Evolutionary conservation across 2,113 vertebrate species (phyloP).

Genomic region (Crocuta crocuta): DNA sequence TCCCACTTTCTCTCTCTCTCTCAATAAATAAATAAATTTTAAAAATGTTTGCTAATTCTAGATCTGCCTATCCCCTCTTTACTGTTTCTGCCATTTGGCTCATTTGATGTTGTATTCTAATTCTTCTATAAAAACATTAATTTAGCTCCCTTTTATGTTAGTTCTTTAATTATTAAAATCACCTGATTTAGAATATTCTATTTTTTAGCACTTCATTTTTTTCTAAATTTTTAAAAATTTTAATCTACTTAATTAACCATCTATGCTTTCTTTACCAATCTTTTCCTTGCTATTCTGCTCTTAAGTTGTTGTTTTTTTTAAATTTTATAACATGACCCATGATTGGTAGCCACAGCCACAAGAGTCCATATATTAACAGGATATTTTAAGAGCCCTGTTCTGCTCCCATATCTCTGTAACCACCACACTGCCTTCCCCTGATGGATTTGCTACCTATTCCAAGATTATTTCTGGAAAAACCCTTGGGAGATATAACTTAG

Average conservation of each 20-base stretch:
- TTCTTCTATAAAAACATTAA: neutral
- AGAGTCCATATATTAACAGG: neutral
- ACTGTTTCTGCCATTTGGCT: neutral
- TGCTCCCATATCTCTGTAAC: neutral
- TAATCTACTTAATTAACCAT: neutral
- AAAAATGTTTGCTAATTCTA: neutral
- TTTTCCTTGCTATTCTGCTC: neutral
- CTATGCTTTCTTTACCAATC: neutral
- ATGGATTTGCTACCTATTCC: neutral
- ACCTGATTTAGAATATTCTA: neutral
- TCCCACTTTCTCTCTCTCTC: no score
- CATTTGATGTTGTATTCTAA: neutral
- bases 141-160: neutral
- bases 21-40: no score
- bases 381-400: neutral
- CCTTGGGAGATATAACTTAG: neutral
- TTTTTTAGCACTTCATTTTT: neutral
- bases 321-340: neutral
- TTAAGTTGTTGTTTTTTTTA: neutral
- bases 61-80: neutral
- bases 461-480: neutral
- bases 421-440: neutral
- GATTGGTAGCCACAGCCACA: neutral
- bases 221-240: neutral
- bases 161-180: neutral